Evolutionary conservation across 2,888 invertebrate genomes (phyloP).

Genomic region (Pseudoips prasinana): DNA sequence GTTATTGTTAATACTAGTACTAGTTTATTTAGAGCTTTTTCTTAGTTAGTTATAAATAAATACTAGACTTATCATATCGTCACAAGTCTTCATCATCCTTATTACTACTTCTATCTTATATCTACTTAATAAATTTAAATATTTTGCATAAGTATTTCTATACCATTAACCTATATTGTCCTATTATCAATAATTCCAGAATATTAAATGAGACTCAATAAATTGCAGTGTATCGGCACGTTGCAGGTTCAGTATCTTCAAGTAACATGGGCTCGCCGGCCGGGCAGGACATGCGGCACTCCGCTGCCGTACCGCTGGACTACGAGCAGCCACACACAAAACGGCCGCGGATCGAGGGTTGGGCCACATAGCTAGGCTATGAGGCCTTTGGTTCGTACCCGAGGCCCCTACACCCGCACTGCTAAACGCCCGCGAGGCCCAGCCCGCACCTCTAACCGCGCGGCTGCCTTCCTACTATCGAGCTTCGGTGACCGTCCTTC

Average conservation of each 20-base stretch:
- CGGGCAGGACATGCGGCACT: conserved; percentile 79
- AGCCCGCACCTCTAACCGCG: conserved; percentile 28
- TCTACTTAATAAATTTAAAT: too few species aligned
- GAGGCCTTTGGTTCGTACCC: conserved; percentile 77
- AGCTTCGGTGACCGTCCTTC: conserved; percentile 47
- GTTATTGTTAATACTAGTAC: too few species aligned
- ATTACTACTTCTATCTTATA: conserved; percentile 1
- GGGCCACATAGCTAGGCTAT: conserved; percentile 91
- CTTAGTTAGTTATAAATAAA: too few species aligned
- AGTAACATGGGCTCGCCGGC: conserved; percentile 90
- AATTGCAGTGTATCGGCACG: conserved; percentile 37
- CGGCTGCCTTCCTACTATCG: conserved; percentile 40
- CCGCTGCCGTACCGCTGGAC: conserved; percentile 64
- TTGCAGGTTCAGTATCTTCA: conserved; percentile 90
- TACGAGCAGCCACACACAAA: conserved; percentile 86
- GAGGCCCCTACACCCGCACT: conserved; percentile 79
- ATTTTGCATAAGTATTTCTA: too few species aligned
- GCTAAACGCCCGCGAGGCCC: conserved; percentile 51
- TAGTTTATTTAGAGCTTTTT: too few species aligned
- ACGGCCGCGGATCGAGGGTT: conserved; percentile 94
- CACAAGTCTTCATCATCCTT: too few species aligned
- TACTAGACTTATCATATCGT: too few species aligned
- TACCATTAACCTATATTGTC: too few species aligned
- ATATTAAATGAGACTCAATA: conserved; percentile 23
- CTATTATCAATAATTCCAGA: too few species aligned